These are phyloP conservation scores for Dendrocincla tyrannina DNA, from an alignment of 2,797 vertebrate genomes.

Conservation along the genomic window DNA sequence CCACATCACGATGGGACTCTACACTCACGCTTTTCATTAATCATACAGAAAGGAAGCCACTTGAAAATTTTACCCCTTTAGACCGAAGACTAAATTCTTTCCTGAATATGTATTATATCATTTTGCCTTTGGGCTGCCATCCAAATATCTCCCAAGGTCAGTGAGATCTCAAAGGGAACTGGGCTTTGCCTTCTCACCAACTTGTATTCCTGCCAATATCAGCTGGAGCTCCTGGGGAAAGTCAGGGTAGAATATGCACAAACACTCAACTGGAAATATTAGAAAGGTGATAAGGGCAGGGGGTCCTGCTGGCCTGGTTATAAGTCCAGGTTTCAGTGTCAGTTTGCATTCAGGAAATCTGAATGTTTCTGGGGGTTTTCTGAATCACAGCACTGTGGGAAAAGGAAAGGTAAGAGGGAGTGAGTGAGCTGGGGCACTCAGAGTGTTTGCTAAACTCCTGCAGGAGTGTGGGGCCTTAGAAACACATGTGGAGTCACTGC, in stretches of 20 bases:
- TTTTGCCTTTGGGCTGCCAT: conserved; percentile 50
- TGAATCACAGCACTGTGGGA: background rate
- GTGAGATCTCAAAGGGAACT: conserved; percentile 31
- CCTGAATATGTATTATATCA: conserved; percentile 39
- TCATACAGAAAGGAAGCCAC: background rate
- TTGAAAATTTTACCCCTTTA: background rate
- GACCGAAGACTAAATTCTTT: conserved; percentile 45
- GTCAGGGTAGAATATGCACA: background rate
- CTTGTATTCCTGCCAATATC: conserved; percentile 37
- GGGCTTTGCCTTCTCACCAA: conserved; percentile 40
- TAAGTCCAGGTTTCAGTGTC: background rate
- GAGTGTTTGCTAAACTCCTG: background rate
- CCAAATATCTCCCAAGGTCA: conserved; percentile 62
- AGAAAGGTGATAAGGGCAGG: background rate
- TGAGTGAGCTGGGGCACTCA: background rate
- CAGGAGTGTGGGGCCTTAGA: background rate
- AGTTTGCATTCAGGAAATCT: background rate
- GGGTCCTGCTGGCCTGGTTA: background rate
- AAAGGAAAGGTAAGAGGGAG: background rate
- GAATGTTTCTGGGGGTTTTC: background rate
- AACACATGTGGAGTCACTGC: background rate
- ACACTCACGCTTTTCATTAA: background rate
- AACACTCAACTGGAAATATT: background rate
- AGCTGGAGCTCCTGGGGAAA: conserved; percentile 10
- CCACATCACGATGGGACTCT: background rate